A percentile compares a stretch with the other conserved stretches of the same genome.
phyloP scores from a whole-genome alignment of 2,888 invertebrate genomes.

The Drosophila pegasa region DNA sequence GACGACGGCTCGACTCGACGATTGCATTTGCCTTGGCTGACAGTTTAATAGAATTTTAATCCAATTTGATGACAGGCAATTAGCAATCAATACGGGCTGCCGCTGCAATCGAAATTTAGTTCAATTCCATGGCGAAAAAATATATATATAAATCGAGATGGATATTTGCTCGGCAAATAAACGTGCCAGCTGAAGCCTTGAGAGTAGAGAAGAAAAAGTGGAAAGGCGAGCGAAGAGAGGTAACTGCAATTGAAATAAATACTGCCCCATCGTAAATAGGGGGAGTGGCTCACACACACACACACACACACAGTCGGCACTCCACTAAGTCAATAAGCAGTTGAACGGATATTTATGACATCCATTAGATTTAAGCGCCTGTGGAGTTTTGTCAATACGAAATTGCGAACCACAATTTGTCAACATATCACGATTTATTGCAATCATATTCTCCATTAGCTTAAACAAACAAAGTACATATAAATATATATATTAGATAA shows the following conservation, averaged over 20 bases:
- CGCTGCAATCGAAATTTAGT: slow-evolving; percentile 14
- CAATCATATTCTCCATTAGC: slow-evolving; percentile 16
- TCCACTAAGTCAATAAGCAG: slow-evolving; percentile 4
- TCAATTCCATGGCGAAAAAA: slow-evolving; percentile 14
- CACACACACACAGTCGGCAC: too few species aligned
- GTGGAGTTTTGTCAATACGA: slow-evolving; percentile 2
- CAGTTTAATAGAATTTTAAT: slow-evolving; percentile 64
- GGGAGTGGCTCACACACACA: not conserved
- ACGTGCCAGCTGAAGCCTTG: not conserved
- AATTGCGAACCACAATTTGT: slow-evolving; percentile 10
- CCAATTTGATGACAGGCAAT: slow-evolving; percentile 58
- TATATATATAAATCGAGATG: not conserved
- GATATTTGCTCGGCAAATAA: not conserved
- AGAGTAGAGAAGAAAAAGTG: not conserved
- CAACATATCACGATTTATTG: slow-evolving; percentile 1
- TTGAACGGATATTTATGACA: not conserved
- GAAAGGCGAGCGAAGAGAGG: not conserved
- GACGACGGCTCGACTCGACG: slow-evolving; percentile 22
- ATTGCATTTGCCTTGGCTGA: slow-evolving; percentile 49
- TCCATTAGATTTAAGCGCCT: slow-evolving; percentile 4
- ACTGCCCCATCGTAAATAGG: not conserved
- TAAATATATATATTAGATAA: not conserved
- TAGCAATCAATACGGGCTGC: slow-evolving; percentile 40
- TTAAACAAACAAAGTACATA: slow-evolving; percentile 3
- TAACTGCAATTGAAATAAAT: slow-evolving; percentile 2